Conservation (phyloP, 2,888 invertebrate species). For the Cheilosia grossa region DNA sequence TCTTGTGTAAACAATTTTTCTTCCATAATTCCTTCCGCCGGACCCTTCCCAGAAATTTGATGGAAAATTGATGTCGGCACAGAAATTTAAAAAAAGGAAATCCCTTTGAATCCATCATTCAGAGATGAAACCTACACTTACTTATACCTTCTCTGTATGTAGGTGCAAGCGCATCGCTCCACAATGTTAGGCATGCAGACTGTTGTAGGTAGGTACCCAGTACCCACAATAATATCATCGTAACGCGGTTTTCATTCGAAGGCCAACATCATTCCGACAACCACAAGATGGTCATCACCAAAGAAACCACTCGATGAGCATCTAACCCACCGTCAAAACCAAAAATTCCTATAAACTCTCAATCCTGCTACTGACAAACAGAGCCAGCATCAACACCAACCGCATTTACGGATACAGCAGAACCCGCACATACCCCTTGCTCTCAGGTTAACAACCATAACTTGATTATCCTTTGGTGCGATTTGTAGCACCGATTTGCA, state of each 20-base stretch:
- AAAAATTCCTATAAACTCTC: slow-evolving; percentile 60
- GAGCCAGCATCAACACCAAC: slow-evolving; percentile 4
- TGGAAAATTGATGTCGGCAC: background rate
- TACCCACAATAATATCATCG: slow-evolving; percentile 55
- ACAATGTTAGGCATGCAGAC: background rate
- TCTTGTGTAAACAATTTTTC: slow-evolving; percentile 35
- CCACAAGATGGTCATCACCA: slow-evolving; percentile 69
- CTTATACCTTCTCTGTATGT: background rate
- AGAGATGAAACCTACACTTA: slow-evolving; percentile 14
- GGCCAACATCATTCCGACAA: slow-evolving; percentile 45
- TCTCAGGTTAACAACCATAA: slow-evolving; percentile 35
- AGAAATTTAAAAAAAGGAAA: background rate
- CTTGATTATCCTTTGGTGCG: slow-evolving; percentile 66
- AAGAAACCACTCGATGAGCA: slow-evolving; percentile 69
- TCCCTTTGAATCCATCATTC: slow-evolving; percentile 23
- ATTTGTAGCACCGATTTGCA: slow-evolving; percentile 66
- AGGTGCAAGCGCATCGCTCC: background rate
- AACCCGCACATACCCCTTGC: background rate
- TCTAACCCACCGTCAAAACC: slow-evolving; percentile 69
- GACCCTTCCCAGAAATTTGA: background rate
- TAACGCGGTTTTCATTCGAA: slow-evolving; percentile 53
- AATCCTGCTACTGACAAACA: slow-evolving; percentile 44
- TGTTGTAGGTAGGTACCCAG: background rate
- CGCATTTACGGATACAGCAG: background rate
- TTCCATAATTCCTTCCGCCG: slow-evolving; percentile 13